Conservation (phyloP, 2,888 invertebrate species). For the Caenorhabditis zanzibari region DNA sequence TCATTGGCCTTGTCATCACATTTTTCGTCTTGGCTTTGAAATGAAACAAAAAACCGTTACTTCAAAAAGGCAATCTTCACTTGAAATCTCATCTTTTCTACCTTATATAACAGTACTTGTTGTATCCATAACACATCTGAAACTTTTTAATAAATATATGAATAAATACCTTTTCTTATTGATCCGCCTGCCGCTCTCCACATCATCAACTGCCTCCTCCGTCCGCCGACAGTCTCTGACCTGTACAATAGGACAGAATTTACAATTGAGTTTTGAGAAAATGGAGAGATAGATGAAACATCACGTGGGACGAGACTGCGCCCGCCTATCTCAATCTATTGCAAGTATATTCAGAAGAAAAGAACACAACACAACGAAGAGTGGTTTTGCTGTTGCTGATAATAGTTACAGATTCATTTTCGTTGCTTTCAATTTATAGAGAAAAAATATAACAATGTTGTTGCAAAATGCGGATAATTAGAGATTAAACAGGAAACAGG, state of each 20-base stretch:
- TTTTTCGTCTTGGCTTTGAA: constrained; percentile 64
- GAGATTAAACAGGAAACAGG: not conserved
- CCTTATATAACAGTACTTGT: not conserved
- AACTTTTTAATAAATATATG: constrained; percentile 2
- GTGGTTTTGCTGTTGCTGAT: not conserved
- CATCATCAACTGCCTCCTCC: constrained; percentile 26
- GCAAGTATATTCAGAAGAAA: constrained; percentile 32
- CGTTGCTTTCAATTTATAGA: not conserved
- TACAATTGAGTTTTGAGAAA: constrained; percentile 15
- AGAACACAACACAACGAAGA: constrained; percentile 23
- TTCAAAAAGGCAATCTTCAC: constrained; percentile 21
- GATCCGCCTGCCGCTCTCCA: constrained; percentile 52
- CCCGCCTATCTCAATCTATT: constrained; percentile 20
- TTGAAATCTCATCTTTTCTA: constrained; percentile 29
- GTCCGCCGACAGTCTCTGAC: constrained; percentile 3
- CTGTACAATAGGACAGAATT: constrained; percentile 21
- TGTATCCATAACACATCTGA: not conserved
- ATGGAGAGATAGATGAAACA: constrained; percentile 22
- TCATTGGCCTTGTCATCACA: constrained; percentile 63
- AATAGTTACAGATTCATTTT: not conserved
- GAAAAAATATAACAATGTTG: not conserved
- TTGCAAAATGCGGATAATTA: not conserved
- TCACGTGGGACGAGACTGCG: constrained; percentile 21
- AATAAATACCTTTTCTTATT: constrained; percentile 41
- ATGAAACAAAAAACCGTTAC: constrained; percentile 9